A percentile compares a stretch with the other conserved stretches of the same genome.
phyloP scores from a whole-genome alignment of 1,140 invertebrate genomes.

The Drosophila parabipectinata region DNA sequence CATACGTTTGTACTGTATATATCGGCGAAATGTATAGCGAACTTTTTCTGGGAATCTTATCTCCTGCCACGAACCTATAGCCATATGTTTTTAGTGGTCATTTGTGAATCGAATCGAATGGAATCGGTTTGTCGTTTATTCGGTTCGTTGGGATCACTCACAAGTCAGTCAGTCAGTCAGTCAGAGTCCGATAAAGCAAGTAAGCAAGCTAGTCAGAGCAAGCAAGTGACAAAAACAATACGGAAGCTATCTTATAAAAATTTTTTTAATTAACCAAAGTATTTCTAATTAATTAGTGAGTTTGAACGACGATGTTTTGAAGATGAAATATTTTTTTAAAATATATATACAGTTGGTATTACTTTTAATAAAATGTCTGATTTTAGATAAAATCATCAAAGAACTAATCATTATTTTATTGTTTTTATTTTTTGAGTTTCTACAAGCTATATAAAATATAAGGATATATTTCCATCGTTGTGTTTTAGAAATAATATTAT shows the following conservation, averaged over 20 bases:
- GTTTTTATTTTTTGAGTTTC: no score
- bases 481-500: no score
- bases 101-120: constrained; percentile 8
- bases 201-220: background rate
- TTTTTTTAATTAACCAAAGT: background rate
- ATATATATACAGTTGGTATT: no score
- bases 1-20: background rate
- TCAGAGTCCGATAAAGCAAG: constrained; percentile 6
- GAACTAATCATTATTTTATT: no score
- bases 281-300: background rate
- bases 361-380: no score
- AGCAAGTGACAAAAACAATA: background rate
- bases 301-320: background rate
- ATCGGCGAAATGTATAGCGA: constrained; percentile 34
- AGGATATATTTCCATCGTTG: no score
- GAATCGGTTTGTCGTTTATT: constrained; percentile 5
- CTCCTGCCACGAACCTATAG: constrained; percentile 1
- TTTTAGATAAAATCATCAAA: no score
- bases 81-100: constrained; percentile 12
- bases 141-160: constrained; percentile 9
- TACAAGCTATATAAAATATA: no score
- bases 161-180: constrained; percentile 13
- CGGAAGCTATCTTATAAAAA: background rate
- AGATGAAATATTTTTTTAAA: no score
- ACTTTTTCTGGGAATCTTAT: constrained; percentile 40